These are phyloP conservation scores for Thaumatotibia leucotreta DNA, from an alignment of 1,140 invertebrate genomes.

Conservation along the genomic window DNA sequence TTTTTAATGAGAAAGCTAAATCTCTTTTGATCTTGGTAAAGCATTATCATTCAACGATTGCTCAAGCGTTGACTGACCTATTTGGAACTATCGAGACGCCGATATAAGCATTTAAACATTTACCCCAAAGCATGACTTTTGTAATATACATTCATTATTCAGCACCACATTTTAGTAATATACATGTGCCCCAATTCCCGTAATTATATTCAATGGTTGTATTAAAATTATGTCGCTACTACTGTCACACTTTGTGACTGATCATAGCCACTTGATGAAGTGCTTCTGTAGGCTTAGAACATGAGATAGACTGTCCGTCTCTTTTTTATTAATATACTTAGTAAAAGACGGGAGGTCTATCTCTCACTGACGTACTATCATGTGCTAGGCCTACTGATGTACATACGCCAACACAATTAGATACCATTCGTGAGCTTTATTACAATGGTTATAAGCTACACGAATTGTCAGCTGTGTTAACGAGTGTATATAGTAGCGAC, in stretches of 20 bases:
- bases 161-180: constrained; percentile 27
- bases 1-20: constrained; percentile 32
- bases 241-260: background rate
- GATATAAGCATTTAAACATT: constrained; percentile 2
- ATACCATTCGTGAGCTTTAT: no score
- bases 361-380: no score
- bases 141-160: background rate
- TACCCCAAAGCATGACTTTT: background rate
- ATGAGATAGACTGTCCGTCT: no score
- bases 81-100: background rate
- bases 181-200: constrained; percentile 46
- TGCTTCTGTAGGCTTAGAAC: no score
- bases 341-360: no score
- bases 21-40: constrained; percentile 21
- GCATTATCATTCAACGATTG: constrained; percentile 48
- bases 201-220: background rate
- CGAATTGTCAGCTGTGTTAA: no score
- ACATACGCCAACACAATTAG: no score
- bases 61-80: constrained; percentile 60
- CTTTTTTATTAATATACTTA: no score
- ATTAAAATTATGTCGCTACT: background rate
- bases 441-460: no score
- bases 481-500: no score
- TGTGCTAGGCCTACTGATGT: no score
- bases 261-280: no score